A percentile compares a stretch with the other conserved stretches of the same genome.
phyloP scores from a whole-genome alignment of 2,888 invertebrate genomes.

The Sarcophaga variegata region DNA sequence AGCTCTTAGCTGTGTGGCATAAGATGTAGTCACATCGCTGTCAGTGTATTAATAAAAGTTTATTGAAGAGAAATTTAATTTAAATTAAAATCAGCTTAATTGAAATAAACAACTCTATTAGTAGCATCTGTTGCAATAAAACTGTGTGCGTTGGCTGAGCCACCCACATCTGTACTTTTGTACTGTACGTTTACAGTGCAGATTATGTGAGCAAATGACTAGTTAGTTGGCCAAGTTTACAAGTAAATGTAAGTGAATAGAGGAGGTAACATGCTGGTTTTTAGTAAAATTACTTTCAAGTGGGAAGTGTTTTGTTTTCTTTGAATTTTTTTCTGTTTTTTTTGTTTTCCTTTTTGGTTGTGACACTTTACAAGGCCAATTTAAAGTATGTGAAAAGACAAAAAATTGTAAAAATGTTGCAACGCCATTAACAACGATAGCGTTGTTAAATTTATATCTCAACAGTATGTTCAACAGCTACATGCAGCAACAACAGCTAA shows the following conservation, averaged over 20 bases:
- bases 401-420: not conserved
- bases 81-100: conserved; percentile 58
- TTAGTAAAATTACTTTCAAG: not conserved
- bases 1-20: not conserved
- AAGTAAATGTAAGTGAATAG: not conserved
- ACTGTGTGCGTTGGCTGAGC: not conserved
- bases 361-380: conserved; percentile 26
- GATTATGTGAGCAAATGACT: not conserved
- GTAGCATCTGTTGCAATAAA: conserved; percentile 52
- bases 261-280: not conserved
- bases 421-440: not conserved
- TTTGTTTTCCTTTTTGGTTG: not conserved
- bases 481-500: not conserved
- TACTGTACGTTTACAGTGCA: not conserved
- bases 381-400: not conserved
- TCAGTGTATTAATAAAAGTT: conserved; percentile 55
- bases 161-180: no score
- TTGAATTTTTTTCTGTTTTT: no score
- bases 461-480: not conserved
- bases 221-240: not conserved
- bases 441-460: conserved; percentile 6
- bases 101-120: conserved; percentile 62
- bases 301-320: no score
- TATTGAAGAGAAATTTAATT: conserved; percentile 57
- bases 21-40: conserved; percentile 6